phyloP scores from a whole-genome alignment of 2,797 vertebrate genomes.

The Periparus ater region DNA sequence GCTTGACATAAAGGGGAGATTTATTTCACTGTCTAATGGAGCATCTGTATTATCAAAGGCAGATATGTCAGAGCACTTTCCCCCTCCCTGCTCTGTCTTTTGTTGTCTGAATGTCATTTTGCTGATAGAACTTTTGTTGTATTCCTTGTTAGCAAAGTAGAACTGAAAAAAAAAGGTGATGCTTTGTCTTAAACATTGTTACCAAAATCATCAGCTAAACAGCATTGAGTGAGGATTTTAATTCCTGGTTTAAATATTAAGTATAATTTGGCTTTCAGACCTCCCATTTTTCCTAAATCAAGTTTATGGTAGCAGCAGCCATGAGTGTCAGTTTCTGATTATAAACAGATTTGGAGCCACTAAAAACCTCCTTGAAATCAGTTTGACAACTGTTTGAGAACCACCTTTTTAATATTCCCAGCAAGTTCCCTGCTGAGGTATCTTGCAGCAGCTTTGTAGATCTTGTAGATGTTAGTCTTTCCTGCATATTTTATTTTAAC shows the following conservation, averaged over 20 bases:
- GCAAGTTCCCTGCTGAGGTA: not conserved
- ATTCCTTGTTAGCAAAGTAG: not conserved
- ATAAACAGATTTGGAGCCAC: not conserved
- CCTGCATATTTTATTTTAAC: not conserved
- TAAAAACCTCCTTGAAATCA: not conserved
- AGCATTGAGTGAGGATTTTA: not conserved
- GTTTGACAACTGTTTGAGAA: constrained; percentile 9
- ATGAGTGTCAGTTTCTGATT: not conserved
- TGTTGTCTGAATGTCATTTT: not conserved
- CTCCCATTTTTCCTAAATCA: not conserved
- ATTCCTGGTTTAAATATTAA: not conserved
- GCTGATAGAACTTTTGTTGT: not conserved
- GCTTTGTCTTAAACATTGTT: not conserved
- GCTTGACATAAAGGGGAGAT: not conserved
- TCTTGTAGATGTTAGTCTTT: not conserved
- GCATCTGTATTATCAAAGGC: not conserved
- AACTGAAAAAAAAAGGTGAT: not conserved
- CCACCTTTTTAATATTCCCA: not conserved
- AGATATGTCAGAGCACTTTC: not conserved
- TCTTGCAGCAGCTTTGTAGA: not conserved
- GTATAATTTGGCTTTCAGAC: not conserved
- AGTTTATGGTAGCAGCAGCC: not conserved
- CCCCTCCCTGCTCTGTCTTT: not conserved
- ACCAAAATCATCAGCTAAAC: not conserved
- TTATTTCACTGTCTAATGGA: not conserved